These are phyloP conservation scores for Scomberomorus guttatus DNA, from an alignment of 2,797 vertebrate species.

Conservation along the genomic window DNA sequence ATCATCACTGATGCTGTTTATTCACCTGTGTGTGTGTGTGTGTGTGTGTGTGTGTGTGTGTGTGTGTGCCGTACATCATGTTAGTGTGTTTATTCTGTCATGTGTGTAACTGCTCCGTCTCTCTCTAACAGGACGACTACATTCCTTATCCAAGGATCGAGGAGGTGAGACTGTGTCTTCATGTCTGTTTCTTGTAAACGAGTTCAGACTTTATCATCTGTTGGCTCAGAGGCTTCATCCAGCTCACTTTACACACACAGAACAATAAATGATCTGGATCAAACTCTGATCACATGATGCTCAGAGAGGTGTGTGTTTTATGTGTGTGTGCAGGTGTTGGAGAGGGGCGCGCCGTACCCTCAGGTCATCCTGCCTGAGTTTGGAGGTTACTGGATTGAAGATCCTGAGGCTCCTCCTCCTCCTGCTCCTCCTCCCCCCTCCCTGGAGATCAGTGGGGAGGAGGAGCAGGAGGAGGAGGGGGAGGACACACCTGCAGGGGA, in stretches of 20 bases:
- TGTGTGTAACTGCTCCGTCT: constrained; percentile 14
- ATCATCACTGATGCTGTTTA: constrained; percentile 5
- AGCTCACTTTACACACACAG: too few relatives aligned
- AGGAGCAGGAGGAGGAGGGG: constrained; percentile 37
- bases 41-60: constrained; percentile 1
- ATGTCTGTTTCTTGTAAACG: background rate
- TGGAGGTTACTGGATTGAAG: constrained; percentile 97
- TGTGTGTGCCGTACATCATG: too few relatives aligned
- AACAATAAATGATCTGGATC: too few relatives aligned
- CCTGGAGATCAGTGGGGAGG: constrained; percentile 40
- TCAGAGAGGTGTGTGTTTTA: background rate
- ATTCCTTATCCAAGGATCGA: constrained; percentile 94
- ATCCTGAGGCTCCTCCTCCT: constrained; percentile 67
- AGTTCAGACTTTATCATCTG: background rate
- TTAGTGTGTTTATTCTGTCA: background rate
- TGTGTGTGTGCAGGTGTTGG: constrained; percentile 86
- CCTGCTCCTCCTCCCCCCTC: constrained; percentile 43
- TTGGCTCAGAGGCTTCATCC: background rate
- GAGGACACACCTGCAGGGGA: constrained; percentile 33
- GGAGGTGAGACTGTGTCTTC: constrained; percentile 83
- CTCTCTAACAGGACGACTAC: constrained; percentile 91
- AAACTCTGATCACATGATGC: too few relatives aligned
- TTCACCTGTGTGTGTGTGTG: constrained; percentile 13
- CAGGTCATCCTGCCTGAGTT: constrained; percentile 94
- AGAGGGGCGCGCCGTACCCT: constrained; percentile 89